Conservation (phyloP, 1,140 invertebrate species). For the Arctopsyche grandis region DNA sequence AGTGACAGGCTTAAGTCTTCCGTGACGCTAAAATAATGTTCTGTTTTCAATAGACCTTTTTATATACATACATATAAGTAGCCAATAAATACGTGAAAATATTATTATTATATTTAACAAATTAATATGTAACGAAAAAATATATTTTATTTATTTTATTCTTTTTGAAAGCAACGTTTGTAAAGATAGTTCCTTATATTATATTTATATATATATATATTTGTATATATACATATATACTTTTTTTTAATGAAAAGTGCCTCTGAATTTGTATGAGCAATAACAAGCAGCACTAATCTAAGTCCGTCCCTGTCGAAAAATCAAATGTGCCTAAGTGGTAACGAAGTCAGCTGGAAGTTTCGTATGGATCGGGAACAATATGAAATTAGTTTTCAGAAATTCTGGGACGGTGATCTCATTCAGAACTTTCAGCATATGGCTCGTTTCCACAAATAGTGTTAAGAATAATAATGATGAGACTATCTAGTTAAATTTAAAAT, state of each 20-base stretch:
- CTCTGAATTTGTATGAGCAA: not conserved
- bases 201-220: too few relatives aligned
- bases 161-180: too few relatives aligned
- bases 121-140: too few relatives aligned
- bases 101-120: not conserved
- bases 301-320: not conserved
- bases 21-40: not conserved
- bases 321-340: slow-evolving; percentile 6
- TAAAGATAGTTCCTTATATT: not conserved
- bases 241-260: not conserved
- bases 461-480: not conserved
- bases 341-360: not conserved
- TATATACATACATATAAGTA: not conserved
- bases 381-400: not conserved
- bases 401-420: not conserved
- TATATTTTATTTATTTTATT: too few relatives aligned
- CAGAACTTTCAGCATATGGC: not conserved
- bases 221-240: too few relatives aligned
- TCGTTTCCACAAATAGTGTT: not conserved
- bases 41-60: not conserved
- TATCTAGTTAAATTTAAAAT: not conserved
- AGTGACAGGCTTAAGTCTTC: not conserved
- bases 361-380: not conserved
- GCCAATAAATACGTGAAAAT: not conserved
- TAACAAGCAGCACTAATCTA: not conserved